phyloP scores from a whole-genome alignment of 2,797 vertebrate genomes.

The Betta splendens region DNA sequence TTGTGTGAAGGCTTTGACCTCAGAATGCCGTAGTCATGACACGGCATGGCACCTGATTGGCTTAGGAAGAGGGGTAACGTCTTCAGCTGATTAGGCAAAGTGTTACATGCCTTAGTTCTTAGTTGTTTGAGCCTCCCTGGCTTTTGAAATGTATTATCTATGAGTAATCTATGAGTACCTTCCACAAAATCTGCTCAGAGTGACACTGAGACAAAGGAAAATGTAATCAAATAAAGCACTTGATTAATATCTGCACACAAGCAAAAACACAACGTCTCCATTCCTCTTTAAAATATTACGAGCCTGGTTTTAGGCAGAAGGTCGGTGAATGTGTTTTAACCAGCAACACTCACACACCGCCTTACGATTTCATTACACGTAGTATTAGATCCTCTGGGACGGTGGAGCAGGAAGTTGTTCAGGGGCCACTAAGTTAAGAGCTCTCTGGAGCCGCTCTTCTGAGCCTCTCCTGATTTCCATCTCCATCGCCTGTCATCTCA shows the following conservation, averaged over 20 bases:
- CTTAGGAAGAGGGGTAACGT: constrained; percentile 48
- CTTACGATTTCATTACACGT: constrained; percentile 18
- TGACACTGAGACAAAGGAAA: neutral
- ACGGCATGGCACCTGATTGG: constrained; percentile 53
- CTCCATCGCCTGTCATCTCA: constrained; percentile 43
- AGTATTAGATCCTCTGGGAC: constrained; percentile 25
- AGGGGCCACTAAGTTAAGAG: constrained; percentile 38
- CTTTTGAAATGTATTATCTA: no score
- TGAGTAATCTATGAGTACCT: constrained; percentile 6
- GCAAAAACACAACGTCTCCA: constrained; percentile 21
- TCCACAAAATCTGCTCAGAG: constrained; percentile 11
- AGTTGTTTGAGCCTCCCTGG: constrained; percentile 12
- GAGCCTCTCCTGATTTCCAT: constrained; percentile 40
- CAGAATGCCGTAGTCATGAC: constrained; percentile 31
- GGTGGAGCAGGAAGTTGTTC: constrained; percentile 22
- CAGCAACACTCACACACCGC: constrained; percentile 5
- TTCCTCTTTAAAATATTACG: constrained; percentile 26
- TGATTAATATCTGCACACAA: constrained; percentile 30
- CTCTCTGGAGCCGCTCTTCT: constrained; percentile 33
- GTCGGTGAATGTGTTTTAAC: constrained; percentile 19
- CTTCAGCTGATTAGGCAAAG: constrained; percentile 52
- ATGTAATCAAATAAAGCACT: constrained; percentile 36
- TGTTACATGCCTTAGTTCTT: constrained; percentile 23
- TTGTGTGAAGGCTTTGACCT: constrained; percentile 34
- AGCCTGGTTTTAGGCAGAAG: constrained; percentile 10